A percentile compares a stretch with the other conserved stretches of the same genome.
Evolutionary conservation across 2,888 invertebrate genomes (phyloP).

Genomic region (Harpalus rufipes): DNA sequence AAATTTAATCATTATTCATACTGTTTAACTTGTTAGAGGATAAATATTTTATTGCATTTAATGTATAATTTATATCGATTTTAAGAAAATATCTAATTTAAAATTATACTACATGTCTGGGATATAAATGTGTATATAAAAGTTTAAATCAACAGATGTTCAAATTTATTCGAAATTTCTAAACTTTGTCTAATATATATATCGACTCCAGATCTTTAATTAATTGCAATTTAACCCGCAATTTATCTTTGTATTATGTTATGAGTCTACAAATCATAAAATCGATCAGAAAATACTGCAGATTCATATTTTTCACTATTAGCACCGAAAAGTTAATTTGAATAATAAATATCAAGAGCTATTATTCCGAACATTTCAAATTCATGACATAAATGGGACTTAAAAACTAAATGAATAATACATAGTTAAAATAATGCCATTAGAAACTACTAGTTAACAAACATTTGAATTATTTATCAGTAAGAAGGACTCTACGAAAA

Average conservation of each 20-base stretch:
- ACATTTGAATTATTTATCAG: constrained; percentile 29
- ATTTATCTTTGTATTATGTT: neutral
- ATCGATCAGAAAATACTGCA: constrained; percentile 5
- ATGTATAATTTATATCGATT: neutral
- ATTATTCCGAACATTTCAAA: constrained; percentile 21
- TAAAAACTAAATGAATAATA: constrained; percentile 42
- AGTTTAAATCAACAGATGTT: neutral
- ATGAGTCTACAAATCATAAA: neutral
- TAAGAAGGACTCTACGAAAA: neutral
- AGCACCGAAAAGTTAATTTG: neutral
- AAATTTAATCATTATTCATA: too few relatives aligned
- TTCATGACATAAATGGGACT: constrained; percentile 35
- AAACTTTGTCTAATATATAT: neutral
- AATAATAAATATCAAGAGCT: constrained; percentile 25
- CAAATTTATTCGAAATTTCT: neutral
- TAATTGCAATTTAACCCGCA: neutral
- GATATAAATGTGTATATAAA: neutral
- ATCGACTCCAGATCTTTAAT: neutral
- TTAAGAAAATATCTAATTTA: neutral
- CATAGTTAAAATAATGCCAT: constrained; percentile 19
- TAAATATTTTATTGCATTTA: too few relatives aligned
- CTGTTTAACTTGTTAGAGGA: too few relatives aligned
- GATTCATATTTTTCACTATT: constrained; percentile 1
- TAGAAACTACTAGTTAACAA: constrained; percentile 19
- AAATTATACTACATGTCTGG: neutral